These are phyloP conservation scores for Cephalopterus ornatus DNA, from an alignment of 2,113 vertebrate genomes.

Conservation along the genomic window DNA sequence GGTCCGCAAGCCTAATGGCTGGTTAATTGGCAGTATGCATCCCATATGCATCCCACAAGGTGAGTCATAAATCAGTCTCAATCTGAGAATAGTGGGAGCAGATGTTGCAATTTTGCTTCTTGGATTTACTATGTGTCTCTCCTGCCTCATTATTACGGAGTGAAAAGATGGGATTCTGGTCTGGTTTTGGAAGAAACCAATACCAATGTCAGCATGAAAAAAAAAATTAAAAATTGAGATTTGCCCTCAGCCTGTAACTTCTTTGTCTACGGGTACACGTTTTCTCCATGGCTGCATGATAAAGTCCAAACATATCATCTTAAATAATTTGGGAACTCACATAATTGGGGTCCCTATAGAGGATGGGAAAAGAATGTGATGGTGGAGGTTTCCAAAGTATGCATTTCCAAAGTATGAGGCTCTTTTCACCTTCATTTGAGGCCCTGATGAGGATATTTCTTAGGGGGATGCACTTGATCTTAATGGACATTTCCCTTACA, in stretches of 20 bases:
- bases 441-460: background rate
- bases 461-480: background rate
- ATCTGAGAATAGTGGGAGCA: background rate
- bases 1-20: background rate
- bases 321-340: background rate
- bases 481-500: background rate
- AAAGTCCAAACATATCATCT: background rate
- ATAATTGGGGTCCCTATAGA: background rate
- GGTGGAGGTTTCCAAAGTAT: background rate
- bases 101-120: background rate
- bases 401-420: background rate
- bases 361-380: background rate
- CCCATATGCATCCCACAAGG: background rate
- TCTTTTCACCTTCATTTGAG: background rate
- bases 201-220: background rate
- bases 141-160: background rate
- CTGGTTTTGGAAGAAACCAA: background rate
- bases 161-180: background rate
- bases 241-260: background rate
- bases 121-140: background rate
- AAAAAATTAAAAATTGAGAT: background rate
- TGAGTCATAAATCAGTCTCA: conserved; percentile 25
- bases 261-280: background rate
- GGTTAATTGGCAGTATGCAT: conserved; percentile 10
- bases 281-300: background rate